Base-by-base conservation (phyloP, 2,888 invertebrate genomes). In the Euproctis similis region DNA sequence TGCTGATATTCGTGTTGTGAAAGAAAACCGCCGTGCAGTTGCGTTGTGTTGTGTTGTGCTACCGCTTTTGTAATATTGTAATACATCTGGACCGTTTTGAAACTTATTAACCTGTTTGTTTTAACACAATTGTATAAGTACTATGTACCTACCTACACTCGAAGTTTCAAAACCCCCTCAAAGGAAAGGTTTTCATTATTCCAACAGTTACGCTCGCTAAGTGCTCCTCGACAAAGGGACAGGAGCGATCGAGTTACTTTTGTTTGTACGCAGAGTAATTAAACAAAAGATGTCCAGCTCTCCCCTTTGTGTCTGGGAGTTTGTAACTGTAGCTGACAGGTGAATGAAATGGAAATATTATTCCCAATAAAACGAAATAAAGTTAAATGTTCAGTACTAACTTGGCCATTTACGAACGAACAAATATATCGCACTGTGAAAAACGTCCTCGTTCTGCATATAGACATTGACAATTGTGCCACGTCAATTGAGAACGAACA, bases 61-160 rank as follows among this genome's bases (percentile, higher is more conserved):
- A 71, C 77, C 70, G 74, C 81, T 81, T 80, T 77, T 67, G 64
- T 59, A 59, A 62, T 61, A 54, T 61, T 73, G 81, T 80, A 81
- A 81, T 75, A 77, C 78, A 81, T 82, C 80, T 82, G 81, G 78
- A 82, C 76, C 77, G 81, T 80, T 84, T 82, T 80, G 80, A 80
- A 82, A 84, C 72, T 66, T 76, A 80, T 82, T 80, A 80, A 81
- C 76, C 77, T 73, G 75, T 77, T 81, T 78, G 62, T 76, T 71
- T 68, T 63, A 59, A 60, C 60, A 68, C 61, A 65, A 69, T 66
- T 67, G 67, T 67, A 66, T 65, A 54, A n/a, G n/a, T n/a, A n/a
- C n/a, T n/a, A n/a, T n/a, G n/a, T n/a, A n/a, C n/a, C n/a, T n/a
- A n/a, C n/a, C 55, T 59, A 48, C 60, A 60, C 61, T 63, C 52